Evolutionary conservation across 2,797 vertebrate genomes (phyloP), one percentile per base, ranked within the genome.

Genomic region (Malacoraja senta): DNA sequence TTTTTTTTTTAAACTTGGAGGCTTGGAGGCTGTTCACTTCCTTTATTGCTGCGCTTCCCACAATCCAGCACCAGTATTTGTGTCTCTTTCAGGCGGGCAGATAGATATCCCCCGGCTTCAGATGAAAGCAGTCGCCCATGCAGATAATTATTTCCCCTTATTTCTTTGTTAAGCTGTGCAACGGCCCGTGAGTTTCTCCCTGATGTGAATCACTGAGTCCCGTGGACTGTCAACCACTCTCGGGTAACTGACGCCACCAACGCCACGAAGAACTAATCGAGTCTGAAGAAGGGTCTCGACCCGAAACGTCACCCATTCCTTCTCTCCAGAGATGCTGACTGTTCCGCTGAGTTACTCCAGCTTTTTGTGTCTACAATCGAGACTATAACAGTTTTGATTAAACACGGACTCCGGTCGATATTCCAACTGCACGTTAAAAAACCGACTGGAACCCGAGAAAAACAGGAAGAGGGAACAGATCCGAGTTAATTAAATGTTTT

Each of bases 1-100:
- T n/a, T 63, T 71, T 71, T 91, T 12, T 21, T 35, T 35, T 1
- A 38, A 38, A 38, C n/a, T n/a, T n/a, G n/a, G n/a, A 38, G 6
- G 6, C 44, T 53, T 53, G 24, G 90, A 74, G 68, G 35, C 24
- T 9, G 44, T 38, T 74, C 63, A 68, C 65, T 91, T 91, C 63
- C 63, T 91, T 71, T 32, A 32, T 68, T 38, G 2, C 44, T 44
- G n/a, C 24, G 63, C 88, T 74, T 92, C 71, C 68, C 90, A 92
- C 71, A 72, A 92, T 74, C 71, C 68, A 71, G 21, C 88, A 15
- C 90, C 71, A 53, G 68, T 72, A 68, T 91, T 74, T 91, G 32
- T 88, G 61, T 71, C 1, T 44, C 71, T 74, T 21, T 2, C 7
- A 88, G 32, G 10, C 61, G 24, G 61, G 44, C 44, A 53, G 44